phyloP scores from a whole-genome alignment of 1,140 invertebrate species.

The Oncopodura yosiiana region DNA sequence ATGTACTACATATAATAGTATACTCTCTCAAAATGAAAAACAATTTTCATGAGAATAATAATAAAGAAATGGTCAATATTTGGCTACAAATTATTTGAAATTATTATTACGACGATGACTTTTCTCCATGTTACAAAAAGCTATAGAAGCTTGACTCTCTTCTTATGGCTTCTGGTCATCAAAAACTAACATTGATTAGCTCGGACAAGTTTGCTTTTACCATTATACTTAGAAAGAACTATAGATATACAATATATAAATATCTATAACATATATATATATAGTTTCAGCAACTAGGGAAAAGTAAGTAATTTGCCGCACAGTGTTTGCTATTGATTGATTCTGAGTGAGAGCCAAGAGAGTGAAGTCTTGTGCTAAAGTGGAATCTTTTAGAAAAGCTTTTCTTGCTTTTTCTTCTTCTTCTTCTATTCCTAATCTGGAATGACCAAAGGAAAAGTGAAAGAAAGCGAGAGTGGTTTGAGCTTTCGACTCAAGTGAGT shows the following conservation, averaged over 20 bases:
- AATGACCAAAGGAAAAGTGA: too few relatives aligned
- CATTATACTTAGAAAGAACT: too few relatives aligned
- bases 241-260: too few relatives aligned
- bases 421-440: not conserved
- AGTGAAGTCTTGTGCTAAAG: constrained; percentile 12
- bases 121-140: too few relatives aligned
- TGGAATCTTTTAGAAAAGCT: constrained; percentile 21
- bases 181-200: too few relatives aligned
- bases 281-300: too few relatives aligned
- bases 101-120: not conserved
- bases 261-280: too few relatives aligned
- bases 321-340: not conserved
- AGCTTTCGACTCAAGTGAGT: not conserved
- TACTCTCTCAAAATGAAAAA: not conserved
- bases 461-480: too few relatives aligned
- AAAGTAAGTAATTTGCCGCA: not conserved
- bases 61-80: not conserved
- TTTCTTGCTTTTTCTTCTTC: not conserved
- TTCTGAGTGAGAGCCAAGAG: not conserved
- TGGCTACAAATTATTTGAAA: not conserved
- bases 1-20: not conserved
- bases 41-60: not conserved
- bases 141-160: too few relatives aligned
- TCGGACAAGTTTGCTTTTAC: too few relatives aligned
- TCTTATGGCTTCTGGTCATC: too few relatives aligned